phyloP scores from a whole-genome alignment of 2,888 invertebrate species.

The Drosophila villosipedis region DNA sequence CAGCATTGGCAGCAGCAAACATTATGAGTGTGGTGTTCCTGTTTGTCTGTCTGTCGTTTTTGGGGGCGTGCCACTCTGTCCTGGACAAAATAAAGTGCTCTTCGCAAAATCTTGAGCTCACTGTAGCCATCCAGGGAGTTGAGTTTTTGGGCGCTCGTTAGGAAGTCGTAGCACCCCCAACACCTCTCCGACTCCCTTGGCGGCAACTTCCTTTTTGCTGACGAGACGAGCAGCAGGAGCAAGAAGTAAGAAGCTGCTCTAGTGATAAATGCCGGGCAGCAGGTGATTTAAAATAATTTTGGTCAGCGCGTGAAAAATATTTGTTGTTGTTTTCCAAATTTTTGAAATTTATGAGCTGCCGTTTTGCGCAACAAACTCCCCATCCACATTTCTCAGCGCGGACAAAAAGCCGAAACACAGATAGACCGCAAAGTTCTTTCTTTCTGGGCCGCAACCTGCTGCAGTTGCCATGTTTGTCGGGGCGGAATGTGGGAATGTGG shows the following conservation, averaged over 20 bases:
- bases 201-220: conserved; percentile 24
- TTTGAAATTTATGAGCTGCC: conserved; percentile 72
- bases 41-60: conserved; percentile 29
- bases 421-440: conserved; percentile 46
- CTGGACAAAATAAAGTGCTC: conserved; percentile 72
- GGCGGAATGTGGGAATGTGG: neutral
- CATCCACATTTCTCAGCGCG: neutral
- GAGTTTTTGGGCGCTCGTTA: conserved; percentile 64
- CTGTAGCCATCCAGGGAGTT: conserved; percentile 50
- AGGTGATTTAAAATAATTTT: conserved; percentile 82
- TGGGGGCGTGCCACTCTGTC: conserved; percentile 59
- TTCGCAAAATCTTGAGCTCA: conserved; percentile 65
- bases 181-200: neutral
- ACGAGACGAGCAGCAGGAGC: conserved; percentile 6
- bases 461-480: conserved; percentile 59
- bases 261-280: conserved; percentile 81
- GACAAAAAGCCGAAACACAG: conserved; percentile 10
- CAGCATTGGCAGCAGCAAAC: conserved; percentile 27
- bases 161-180: conserved; percentile 8
- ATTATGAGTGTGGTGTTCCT: conserved; percentile 61
- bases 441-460: conserved; percentile 47
- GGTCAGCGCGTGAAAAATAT: conserved; percentile 74
- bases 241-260: conserved; percentile 31
- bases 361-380: conserved; percentile 41
- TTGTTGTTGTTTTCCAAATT: conserved; percentile 67